These are phyloP conservation scores for Orthosia cruda DNA, from an alignment of 2,888 invertebrate genomes.

Conservation along the genomic window DNA sequence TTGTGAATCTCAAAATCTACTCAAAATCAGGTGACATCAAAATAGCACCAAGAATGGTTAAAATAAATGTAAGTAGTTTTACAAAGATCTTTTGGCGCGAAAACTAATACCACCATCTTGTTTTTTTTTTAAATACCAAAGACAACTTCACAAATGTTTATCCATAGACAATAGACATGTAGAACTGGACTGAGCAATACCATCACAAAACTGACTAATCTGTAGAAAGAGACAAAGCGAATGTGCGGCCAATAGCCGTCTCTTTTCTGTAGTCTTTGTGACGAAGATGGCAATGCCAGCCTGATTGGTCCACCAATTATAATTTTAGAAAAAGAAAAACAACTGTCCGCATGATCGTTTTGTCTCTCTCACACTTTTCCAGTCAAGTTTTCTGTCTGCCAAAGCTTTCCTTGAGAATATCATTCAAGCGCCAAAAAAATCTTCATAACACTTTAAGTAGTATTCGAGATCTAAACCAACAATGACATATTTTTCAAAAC, in stretches of 20 bases:
- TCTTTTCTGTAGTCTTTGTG: neutral
- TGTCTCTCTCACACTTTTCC: neutral
- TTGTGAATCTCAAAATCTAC: conserved; percentile 27
- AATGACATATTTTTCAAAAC: conserved; percentile 33
- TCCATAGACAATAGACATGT: neutral
- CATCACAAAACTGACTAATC: neutral
- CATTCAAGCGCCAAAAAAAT: neutral
- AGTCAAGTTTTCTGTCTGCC: neutral
- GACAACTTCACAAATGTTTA: neutral
- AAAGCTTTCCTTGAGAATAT: neutral
- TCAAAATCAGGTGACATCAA: conserved; percentile 16
- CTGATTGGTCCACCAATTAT: neutral
- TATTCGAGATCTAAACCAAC: conserved; percentile 46
- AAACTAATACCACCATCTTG: neutral
- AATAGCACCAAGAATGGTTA: conserved; percentile 51
- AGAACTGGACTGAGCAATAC: too few species aligned
- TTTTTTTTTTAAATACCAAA: neutral
- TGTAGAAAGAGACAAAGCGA: neutral
- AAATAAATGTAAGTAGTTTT: conserved; percentile 24
- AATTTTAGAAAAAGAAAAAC: neutral
- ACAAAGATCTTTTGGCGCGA: conserved; percentile 10
- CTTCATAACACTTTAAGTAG: neutral
- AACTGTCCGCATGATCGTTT: neutral
- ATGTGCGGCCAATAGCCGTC: neutral
- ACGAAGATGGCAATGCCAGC: neutral